These are phyloP conservation scores for Piprites chloris DNA, from an alignment of 2,113 vertebrate species.

Conservation along the genomic window DNA sequence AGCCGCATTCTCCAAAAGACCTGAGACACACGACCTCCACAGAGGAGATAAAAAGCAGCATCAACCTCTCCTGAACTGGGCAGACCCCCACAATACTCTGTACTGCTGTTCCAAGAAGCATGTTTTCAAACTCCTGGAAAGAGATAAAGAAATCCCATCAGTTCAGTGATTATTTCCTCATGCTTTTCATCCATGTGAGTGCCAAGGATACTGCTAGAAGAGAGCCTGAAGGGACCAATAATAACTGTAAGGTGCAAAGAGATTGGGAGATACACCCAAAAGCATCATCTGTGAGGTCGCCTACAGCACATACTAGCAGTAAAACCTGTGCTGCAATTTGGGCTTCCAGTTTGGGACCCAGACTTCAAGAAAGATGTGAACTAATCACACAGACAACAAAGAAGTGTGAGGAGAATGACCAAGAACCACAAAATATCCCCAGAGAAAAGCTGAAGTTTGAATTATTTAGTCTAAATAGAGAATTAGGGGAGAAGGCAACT, in stretches of 20 bases:
- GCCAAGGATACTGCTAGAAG: neutral
- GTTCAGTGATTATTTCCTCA: neutral
- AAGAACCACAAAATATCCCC: neutral
- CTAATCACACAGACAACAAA: neutral
- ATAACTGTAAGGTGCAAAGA: neutral
- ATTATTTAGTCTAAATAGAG: neutral
- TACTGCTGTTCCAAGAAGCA: neutral
- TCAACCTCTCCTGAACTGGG: neutral
- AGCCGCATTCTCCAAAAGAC: neutral
- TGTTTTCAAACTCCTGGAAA: neutral
- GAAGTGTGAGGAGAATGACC: neutral
- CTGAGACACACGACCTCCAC: neutral
- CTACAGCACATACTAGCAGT: neutral
- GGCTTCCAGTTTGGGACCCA: neutral
- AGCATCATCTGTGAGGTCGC: neutral
- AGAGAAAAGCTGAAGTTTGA: neutral
- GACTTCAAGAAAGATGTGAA: neutral
- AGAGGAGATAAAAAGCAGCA: neutral
- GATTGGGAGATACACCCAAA: neutral
- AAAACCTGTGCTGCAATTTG: neutral
- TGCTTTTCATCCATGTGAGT: neutral
- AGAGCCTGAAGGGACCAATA: neutral
- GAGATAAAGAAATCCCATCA: neutral
- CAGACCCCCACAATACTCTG: neutral
- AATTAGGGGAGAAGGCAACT: neutral